Percentiles rank a stretch among this genome's conserved stretches.
These are phyloP conservation scores for Xiphias gladius DNA, from an alignment of 2,113 vertebrate species.

Conservation along the genomic window DNA sequence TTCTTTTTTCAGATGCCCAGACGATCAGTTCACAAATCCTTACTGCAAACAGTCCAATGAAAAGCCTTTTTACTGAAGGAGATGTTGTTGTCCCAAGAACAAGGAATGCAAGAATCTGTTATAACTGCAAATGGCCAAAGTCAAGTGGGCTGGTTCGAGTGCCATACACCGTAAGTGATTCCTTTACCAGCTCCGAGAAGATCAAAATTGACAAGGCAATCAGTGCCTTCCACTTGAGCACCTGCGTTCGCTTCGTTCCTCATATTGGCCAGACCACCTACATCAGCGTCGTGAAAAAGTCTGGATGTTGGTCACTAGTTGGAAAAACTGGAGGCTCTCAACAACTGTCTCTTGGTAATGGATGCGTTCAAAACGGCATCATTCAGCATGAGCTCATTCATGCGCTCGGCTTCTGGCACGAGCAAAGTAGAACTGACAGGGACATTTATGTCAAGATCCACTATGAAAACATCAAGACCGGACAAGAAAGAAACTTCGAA, in stretches of 20 bases:
- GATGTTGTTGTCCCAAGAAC: not conserved
- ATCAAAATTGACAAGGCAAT: accelerated
- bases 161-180: not conserved
- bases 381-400: slow-evolving; percentile 33
- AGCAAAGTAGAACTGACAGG: slow-evolving; percentile 25
- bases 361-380: not conserved
- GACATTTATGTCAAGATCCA: slow-evolving; percentile 30
- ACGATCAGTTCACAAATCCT: slow-evolving; percentile 11
- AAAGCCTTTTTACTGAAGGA: not conserved
- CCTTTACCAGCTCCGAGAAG: not conserved
- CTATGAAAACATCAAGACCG: not conserved
- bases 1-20: not conserved
- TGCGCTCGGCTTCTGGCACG: slow-evolving; percentile 18
- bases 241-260: slow-evolving; percentile 8
- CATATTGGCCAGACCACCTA: not conserved
- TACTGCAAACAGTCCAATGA: not conserved
- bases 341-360: not conserved
- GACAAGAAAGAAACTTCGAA: accelerated
- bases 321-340: not conserved
- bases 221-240: not conserved
- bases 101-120: not conserved
- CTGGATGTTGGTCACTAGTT: not conserved
- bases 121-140: slow-evolving; percentile 2
- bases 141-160: not conserved
- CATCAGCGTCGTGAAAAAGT: slow-evolving; percentile 1